A percentile compares a stretch with the other conserved stretches of the same genome.
These are phyloP conservation scores for Myxocyprinus asiaticus DNA, from an alignment of 2,113 vertebrate species.

Conservation along the genomic window DNA sequence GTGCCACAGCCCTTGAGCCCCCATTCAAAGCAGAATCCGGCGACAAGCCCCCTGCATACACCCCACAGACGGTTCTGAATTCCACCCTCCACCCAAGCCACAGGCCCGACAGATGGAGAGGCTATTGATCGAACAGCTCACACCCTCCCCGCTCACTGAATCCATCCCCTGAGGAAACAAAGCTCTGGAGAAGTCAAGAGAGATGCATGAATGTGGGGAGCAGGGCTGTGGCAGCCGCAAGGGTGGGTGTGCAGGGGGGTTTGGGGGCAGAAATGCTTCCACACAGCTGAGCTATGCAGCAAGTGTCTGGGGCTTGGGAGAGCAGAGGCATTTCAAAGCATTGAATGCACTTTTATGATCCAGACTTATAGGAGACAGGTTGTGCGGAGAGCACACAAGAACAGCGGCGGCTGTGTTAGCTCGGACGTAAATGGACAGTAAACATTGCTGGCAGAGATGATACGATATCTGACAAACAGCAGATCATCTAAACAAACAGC, in stretches of 20 bases:
- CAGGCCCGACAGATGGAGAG: conserved; percentile 76
- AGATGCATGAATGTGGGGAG: conserved; percentile 68
- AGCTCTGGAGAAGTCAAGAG: conserved; percentile 77
- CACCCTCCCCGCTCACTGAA: conserved; percentile 65
- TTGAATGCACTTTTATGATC: conserved; percentile 40
- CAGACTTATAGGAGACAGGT: conserved; percentile 25
- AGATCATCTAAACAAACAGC: conserved; percentile 37
- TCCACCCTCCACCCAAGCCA: conserved; percentile 66
- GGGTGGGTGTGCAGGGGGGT: conserved; percentile 35
- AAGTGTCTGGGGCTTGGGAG: conserved; percentile 23
- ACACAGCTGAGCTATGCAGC: conserved; percentile 63
- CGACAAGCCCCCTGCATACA: conserved; percentile 65
- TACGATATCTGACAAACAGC: conserved; percentile 24
- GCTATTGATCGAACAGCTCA: conserved; percentile 76
- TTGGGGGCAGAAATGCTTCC: conserved; percentile 57
- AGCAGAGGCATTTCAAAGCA: conserved; percentile 55
- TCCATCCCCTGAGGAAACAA: conserved; percentile 72
- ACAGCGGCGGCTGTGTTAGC: conserved; percentile 31
- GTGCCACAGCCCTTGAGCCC: conserved; percentile 57
- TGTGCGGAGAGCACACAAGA: conserved; percentile 44
- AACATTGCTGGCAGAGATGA: conserved; percentile 29
- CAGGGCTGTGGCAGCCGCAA: conserved; percentile 17
- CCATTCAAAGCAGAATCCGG: conserved; percentile 65
- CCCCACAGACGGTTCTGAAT: conserved; percentile 69
- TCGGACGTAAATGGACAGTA: conserved; percentile 37